A percentile compares a stretch with the other conserved stretches of the same genome.
phyloP scores from a whole-genome alignment of 2,113 vertebrate genomes.

The Catharus fuscescens region DNA sequence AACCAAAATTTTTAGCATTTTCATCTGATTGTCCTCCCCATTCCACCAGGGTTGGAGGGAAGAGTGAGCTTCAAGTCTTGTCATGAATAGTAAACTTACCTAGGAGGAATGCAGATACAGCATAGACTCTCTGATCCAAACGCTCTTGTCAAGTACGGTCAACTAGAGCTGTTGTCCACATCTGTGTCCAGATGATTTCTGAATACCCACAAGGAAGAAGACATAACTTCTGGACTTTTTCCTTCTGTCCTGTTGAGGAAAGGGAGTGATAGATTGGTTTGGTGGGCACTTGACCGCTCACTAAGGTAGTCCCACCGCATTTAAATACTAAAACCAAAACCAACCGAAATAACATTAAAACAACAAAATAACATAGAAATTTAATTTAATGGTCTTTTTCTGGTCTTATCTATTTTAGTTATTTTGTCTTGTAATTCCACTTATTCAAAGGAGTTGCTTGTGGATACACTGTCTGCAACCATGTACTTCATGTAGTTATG shows the following conservation, averaged over 20 bases:
- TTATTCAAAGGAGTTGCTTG: neutral
- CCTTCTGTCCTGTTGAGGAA: neutral
- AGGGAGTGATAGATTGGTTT: neutral
- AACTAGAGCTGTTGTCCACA: neutral
- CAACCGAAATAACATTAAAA: neutral
- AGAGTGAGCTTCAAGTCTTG: neutral
- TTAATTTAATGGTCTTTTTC: neutral
- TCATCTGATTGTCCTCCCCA: neutral
- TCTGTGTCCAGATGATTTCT: neutral
- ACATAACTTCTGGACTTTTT: neutral
- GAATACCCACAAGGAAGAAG: neutral
- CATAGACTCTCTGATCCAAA: neutral
- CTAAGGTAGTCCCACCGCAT: neutral
- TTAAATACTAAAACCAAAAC: neutral
- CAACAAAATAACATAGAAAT: neutral
- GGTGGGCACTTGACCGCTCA: fast-evolving
- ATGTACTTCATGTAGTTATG: neutral
- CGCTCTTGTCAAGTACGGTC: neutral
- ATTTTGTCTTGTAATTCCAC: neutral
- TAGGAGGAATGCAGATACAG: neutral
- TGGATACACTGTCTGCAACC: neutral
- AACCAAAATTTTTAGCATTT: neutral
- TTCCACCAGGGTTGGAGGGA: neutral
- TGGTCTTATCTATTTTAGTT: neutral
- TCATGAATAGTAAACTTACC: neutral